Base-by-base conservation (phyloP, 2,113 vertebrate species). In the Taxidea taxus region DNA sequence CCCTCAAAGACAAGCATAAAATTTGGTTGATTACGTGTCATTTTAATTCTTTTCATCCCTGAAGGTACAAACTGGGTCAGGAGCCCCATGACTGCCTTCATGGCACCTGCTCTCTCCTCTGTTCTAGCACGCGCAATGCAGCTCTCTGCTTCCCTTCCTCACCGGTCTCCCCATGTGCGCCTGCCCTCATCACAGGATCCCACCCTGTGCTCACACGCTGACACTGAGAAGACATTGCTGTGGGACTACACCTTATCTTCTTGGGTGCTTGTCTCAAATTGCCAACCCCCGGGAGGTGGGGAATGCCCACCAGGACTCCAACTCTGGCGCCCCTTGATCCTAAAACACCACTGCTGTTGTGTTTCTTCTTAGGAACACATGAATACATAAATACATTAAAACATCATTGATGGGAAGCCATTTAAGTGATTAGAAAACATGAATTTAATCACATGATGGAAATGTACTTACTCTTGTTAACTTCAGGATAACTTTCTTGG, bases 121-220 rank as follows among this genome's bases (percentile, higher is more conserved):
- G 18, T 25, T 31, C 21, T 29, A 14, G 44, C 0, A 25, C 23
- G 64, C 14, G 2, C 5, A n/a, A 7, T 0, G 3, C 7, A 3
- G 25, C 34, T 74, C 31, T 39, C 15, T 14, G 62, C 25, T 58
- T 54, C 44, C n/a, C 8, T 81, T 14, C 21, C 62, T 54, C 51
- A 0, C 18, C 5, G 14, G 29, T 34, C 9, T 51, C 39, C 77
- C n/a, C 12, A 8, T 4, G 16, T 44, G 18, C 15, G 11, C 25
- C 21, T 87, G 13, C 44, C 51, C 23, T 81, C 10, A 16, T 49
- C 20, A 12, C 31, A 2, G 51, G 56, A 9, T n/a, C 56, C 56
- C 29, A 37, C 16, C 3, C 0, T 13, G 13, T 21, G 27, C 15
- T 20, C 80, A n/a, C 0, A 0, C 3, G 20, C 2, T 85, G 25